phyloP scores from a whole-genome alignment of 2,888 invertebrate species.

The Molanna angustata region DNA sequence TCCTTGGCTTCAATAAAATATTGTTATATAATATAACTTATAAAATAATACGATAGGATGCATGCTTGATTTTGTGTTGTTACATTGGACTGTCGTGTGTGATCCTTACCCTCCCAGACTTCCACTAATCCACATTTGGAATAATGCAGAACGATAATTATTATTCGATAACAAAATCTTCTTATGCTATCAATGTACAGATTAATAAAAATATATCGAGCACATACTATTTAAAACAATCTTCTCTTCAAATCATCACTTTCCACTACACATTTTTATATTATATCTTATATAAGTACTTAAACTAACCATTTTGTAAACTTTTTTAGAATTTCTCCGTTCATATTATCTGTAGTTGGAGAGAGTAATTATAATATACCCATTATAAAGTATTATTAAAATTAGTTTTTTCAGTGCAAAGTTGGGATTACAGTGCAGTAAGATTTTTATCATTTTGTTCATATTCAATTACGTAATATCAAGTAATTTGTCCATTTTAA shows the following conservation, averaged over 20 bases:
- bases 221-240: constrained; percentile 18
- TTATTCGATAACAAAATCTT: background rate
- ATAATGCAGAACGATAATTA: background rate
- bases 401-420: constrained; percentile 19
- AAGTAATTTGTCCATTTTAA: no score
- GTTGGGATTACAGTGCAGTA: constrained; percentile 24
- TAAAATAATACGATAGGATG: no score
- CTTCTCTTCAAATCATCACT: constrained; percentile 19
- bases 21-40: no score
- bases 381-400: constrained; percentile 3
- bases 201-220: background rate
- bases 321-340: constrained; percentile 14
- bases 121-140: background rate
- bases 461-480: no score
- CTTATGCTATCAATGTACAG: background rate
- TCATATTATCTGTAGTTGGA: constrained; percentile 19
- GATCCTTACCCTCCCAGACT: background rate
- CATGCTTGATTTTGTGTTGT: background rate
- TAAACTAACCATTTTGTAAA: constrained; percentile 19
- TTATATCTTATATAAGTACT: no score
- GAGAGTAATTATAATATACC: constrained; percentile 4
- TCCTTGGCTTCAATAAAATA: no score
- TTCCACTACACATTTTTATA: no score
- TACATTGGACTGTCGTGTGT: no score
- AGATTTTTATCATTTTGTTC: no score